These are phyloP conservation scores for Misgurnus anguillicaudatus DNA, from an alignment of 2,113 vertebrate genomes.

Conservation along the genomic window DNA sequence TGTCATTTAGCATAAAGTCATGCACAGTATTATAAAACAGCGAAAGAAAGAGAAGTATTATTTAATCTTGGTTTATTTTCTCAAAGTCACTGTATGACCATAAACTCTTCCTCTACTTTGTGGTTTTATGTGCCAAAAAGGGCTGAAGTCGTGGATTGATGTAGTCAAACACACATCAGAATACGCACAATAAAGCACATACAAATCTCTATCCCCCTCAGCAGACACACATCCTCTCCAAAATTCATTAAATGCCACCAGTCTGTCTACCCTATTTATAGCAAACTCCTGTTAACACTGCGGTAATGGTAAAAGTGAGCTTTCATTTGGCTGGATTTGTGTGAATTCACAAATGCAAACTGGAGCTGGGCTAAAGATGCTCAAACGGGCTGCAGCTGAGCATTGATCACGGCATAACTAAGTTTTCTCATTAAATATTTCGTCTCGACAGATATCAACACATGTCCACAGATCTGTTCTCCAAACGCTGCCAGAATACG, in stretches of 20 bases:
- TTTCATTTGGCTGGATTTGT: conserved; percentile 25
- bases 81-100: background rate
- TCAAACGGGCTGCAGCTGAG: conserved; percentile 24
- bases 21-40: background rate
- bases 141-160: background rate
- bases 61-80: background rate
- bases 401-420: conserved; percentile 26
- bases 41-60: background rate
- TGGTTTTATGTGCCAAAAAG: too few species aligned
- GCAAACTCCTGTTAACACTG: conserved; percentile 32
- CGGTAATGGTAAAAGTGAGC: conserved; percentile 26
- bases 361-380: conserved; percentile 19
- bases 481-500: conserved; percentile 20
- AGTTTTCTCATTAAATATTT: conserved; percentile 16
- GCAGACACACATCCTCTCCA: conserved; percentile 46
- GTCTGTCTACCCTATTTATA: conserved; percentile 35
- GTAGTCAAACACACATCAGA: background rate
- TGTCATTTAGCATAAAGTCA: conserved; percentile 9
- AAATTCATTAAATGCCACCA: conserved; percentile 37
- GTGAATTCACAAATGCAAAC: conserved; percentile 40
- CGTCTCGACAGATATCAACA: conserved; percentile 17
- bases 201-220: conserved; percentile 7
- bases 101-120: background rate
- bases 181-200: background rate
- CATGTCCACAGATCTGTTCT: conserved; percentile 10